Base-by-base conservation (phyloP, 2,888 invertebrate genomes). In the Rhopalosiphum nymphaeae region DNA sequence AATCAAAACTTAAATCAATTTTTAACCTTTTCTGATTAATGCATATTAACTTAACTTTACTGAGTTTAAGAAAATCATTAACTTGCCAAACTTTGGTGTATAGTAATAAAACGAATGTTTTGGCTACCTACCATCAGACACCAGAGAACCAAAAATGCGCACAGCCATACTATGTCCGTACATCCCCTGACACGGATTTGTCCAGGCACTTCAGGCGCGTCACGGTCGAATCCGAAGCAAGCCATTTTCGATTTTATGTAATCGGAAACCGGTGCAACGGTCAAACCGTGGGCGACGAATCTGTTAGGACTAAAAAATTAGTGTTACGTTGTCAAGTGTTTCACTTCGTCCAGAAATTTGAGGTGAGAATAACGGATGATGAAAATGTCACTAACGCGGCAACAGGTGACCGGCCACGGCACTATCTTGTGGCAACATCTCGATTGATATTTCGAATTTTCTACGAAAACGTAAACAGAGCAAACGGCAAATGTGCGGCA, bases 141-240 rank as follows among this genome's bases (percentile, higher is more conserved):
- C 98, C 98, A 98, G 96, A 98, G 98, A 93, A 97, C 95, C 95
- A 98, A 97, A 95, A 97, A 98, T 95, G 98, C 96, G 95, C 97
- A 96, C 86, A 98, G 97, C 98, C 98, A 98, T 95, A 98, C 96
- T 25, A 98, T 97, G 96, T 98, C 98, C 9, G 98, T 98, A 95
- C 98, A 98, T 92, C 97, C 97, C 96, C 98, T 97, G 94, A 96
- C 96, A 78, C 96, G 96, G 46, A 44, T 96, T 96, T 86, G 96
- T 96, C 96, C 97, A 96, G 56, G 95, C 91, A 93, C 95, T 91
- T 95, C 95, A 95, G 95, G 95, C 85, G 95, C 95, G 46, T 96
- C 96, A 4, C 96, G 96, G 49, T 96, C 96, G 29, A 96, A 96
- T 57, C 95, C 95, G 85, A 95, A 95, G 95, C 96, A 96, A 94